These are phyloP conservation scores for Troides helena DNA, from an alignment of 2,888 invertebrate species.

Conservation along the genomic window DNA sequence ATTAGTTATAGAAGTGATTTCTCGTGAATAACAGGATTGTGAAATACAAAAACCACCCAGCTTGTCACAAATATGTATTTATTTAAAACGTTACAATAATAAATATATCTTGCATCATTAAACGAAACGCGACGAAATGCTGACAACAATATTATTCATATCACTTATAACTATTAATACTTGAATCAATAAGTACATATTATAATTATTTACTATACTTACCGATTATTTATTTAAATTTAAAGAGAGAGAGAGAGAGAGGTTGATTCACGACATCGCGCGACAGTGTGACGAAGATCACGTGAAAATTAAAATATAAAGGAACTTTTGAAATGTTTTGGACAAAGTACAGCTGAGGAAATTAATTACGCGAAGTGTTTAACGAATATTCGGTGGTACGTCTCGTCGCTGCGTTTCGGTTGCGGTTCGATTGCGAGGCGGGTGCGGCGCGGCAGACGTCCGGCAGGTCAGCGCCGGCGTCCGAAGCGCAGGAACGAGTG, in stretches of 20 bases:
- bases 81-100: slow-evolving; percentile 73
- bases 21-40: not conserved
- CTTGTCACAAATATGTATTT: slow-evolving; percentile 76
- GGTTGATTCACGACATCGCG: slow-evolving; percentile 48
- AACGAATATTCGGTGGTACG: slow-evolving; percentile 25
- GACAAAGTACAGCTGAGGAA: slow-evolving; percentile 49
- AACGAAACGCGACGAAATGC: slow-evolving; percentile 69
- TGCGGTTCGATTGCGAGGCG: slow-evolving; percentile 33
- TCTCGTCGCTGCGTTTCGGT: slow-evolving; percentile 39
- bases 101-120: slow-evolving; percentile 62
- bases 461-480: slow-evolving; percentile 83
- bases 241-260: slow-evolving; percentile 54
- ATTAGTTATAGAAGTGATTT: not conserved
- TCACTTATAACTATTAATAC: slow-evolving; percentile 65
- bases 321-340: slow-evolving; percentile 57
- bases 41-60: slow-evolving; percentile 38
- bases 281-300: slow-evolving; percentile 33
- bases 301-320: slow-evolving; percentile 47
- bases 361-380: slow-evolving; percentile 21
- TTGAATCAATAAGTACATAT: slow-evolving; percentile 63
- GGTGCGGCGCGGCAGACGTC: slow-evolving; percentile 33
- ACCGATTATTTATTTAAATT: slow-evolving; percentile 44
- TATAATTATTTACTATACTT: slow-evolving; percentile 40
- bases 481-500: slow-evolving; percentile 95
- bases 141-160: slow-evolving; percentile 69